Evolutionary conservation across 2,888 invertebrate genomes (phyloP), one percentile per base, ranked within the genome.

Genomic region (Poecilus cupreus): DNA sequence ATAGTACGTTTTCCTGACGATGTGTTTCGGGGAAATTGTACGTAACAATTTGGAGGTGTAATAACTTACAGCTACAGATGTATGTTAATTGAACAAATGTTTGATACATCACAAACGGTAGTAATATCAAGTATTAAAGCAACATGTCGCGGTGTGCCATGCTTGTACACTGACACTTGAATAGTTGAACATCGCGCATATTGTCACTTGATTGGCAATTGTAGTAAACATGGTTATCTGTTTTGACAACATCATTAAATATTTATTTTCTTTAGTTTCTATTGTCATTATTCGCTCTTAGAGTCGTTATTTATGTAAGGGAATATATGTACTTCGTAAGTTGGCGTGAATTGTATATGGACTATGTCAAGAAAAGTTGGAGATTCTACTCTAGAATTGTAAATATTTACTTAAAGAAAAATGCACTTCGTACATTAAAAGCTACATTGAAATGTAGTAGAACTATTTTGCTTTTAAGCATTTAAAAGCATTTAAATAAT

Each of bases 361-460:
- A 10, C 5, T n/a, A 13, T 60, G 60, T 60, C 18, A 37, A 37
- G 64, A 68, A 68, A 37, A 37, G 64, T 37, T 60, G 13, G 13
- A 68, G 64, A 68, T 68, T 68, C 18, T 39, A 37, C 11, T 68
- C 18, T 18, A 20, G 18, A 43, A 37, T 37, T 10, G 46, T 46
- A 72, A 72, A 72, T 72, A 72, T 72, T 72, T 46, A 72, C 46
- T 22, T 46, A 20, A 72, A 72, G 46, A 72, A 24, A 72, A 72
- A 72, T 72, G 72, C 22, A 46, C n/a, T 46, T n/a, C 1, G 64
- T 32, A 39, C 37, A 68, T 68, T 37, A 68, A n/a, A 20, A 32
- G 37, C 10, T 8, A 37, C 37, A 37, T 60, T n/a, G 37, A 68
- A 68, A 37, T 11, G 51, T 51, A 18, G 18, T 18, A 18, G 51